Evolutionary conservation across 2,113 vertebrate species (phyloP).

Genomic region (Gymnocephalus cernua): DNA sequence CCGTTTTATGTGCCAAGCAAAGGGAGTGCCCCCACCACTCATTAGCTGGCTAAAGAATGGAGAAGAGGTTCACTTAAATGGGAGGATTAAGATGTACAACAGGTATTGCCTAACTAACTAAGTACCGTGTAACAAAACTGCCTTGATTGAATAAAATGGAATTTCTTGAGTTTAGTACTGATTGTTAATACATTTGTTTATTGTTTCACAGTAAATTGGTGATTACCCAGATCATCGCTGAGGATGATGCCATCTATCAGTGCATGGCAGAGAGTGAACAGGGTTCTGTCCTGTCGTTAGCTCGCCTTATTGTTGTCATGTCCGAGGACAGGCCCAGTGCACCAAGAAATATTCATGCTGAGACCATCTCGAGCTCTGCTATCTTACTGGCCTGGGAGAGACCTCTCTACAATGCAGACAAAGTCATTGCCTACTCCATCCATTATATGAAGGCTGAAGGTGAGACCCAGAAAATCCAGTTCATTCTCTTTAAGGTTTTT

Average conservation of each 20-base stretch:
- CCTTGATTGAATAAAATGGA: not conserved
- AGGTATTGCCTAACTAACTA: constrained; percentile 82
- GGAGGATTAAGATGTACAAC: constrained; percentile 98
- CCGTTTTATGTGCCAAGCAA: constrained; percentile 94
- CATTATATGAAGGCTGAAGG: constrained; percentile 99
- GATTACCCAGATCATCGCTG: constrained; percentile 98
- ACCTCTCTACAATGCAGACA: constrained; percentile 94
- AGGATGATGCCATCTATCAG: constrained; percentile 98
- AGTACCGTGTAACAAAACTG: not conserved
- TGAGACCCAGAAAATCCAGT: constrained; percentile 66
- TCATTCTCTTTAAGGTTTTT: constrained; percentile 5
- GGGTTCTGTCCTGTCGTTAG: constrained; percentile 90
- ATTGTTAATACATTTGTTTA: constrained; percentile 2
- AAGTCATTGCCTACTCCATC: constrained; percentile 98
- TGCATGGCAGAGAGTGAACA: constrained; percentile 94
- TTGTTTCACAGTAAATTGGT: constrained; percentile 91
- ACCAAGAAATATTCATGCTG: constrained; percentile 92
- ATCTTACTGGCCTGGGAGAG: constrained; percentile 97
- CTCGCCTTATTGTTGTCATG: constrained; percentile 95
- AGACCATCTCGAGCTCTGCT: constrained; percentile 98
- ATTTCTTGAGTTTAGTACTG: not conserved
- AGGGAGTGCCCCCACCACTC: constrained; percentile 91
- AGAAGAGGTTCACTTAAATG: constrained; percentile 92
- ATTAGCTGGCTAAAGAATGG: constrained; percentile 98
- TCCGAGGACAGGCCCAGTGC: constrained; percentile 97